Evolutionary conservation across 2,113 vertebrate species (phyloP).

Genomic region (Crocuta crocuta): DNA sequence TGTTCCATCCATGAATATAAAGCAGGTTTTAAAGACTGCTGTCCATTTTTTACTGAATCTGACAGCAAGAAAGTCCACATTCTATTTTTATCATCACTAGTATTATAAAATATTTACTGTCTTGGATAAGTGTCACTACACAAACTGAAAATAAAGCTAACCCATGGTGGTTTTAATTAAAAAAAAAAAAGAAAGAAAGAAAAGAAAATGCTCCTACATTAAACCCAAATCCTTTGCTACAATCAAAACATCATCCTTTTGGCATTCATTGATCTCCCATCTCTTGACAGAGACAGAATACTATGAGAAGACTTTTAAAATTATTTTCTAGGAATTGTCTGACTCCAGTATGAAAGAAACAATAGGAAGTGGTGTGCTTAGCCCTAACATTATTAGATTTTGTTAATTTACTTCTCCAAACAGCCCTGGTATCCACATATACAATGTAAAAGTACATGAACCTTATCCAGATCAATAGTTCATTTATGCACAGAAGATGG

Average conservation of each 20-base stretch:
- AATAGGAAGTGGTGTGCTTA: not conserved
- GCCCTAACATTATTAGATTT: not conserved
- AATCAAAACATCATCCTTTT: not conserved
- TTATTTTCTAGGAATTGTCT: not conserved
- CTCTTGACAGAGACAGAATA: not conserved
- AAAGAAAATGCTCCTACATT: not conserved
- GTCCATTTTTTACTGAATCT: not conserved
- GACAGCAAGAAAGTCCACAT: not conserved
- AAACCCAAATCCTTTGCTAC: not conserved
- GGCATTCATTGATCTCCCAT: not conserved
- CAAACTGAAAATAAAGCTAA: not conserved
- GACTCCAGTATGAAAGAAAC: not conserved
- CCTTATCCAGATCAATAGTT: not conserved
- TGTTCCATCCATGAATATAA: not conserved
- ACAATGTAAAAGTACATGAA: not conserved
- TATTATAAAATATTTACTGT: not conserved
- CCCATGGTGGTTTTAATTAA: not conserved
- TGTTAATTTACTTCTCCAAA: not conserved
- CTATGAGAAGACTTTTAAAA: not conserved
- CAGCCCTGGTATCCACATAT: not conserved
- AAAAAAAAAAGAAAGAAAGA: not conserved
- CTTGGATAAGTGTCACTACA: not conserved
- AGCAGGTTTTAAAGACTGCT: not conserved
- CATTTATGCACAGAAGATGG: not conserved
- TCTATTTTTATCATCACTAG: not conserved